These are phyloP conservation scores for Cavia aperea DNA, from an alignment of 2,113 vertebrate genomes.

Conservation along the genomic window DNA sequence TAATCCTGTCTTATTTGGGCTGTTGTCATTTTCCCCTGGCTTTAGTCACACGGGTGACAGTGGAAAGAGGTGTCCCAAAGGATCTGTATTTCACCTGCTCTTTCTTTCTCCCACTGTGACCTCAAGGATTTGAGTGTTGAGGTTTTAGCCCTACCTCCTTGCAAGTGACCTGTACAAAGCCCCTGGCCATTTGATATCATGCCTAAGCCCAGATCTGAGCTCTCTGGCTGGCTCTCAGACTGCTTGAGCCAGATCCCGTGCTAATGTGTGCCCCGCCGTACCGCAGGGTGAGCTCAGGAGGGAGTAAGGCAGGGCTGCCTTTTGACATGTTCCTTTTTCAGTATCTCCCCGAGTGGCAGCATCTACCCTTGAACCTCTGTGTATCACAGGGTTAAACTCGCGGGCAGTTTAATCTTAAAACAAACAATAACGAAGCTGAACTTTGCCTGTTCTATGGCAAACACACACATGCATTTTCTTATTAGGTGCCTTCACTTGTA, in stretches of 20 bases:
- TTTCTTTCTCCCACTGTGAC: not conserved
- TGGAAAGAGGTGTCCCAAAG: not conserved
- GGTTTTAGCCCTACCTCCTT: not conserved
- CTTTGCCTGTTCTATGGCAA: constrained; percentile 46
- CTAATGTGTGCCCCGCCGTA: not conserved
- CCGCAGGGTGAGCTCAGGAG: not conserved
- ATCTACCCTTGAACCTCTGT: constrained; percentile 14
- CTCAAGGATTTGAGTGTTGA: not conserved
- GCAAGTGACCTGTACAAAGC: not conserved
- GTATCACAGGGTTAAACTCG: constrained; percentile 36
- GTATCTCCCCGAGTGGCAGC: not conserved
- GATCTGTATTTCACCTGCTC: not conserved
- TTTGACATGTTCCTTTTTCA: constrained; percentile 24
- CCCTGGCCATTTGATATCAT: not conserved
- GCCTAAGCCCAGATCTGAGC: not conserved
- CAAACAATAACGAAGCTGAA: constrained; percentile 52
- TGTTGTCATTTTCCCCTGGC: not conserved
- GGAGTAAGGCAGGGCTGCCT: not conserved
- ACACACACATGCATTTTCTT: not conserved
- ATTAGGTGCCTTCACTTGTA: constrained; percentile 1
- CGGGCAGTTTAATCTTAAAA: constrained; percentile 61
- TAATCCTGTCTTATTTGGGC: not conserved
- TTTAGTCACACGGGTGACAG: not conserved
- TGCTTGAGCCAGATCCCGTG: not conserved
- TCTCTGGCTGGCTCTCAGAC: not conserved